Evolutionary conservation across 23 tunicate genomes (phyloP), one percentile per base, ranked within the genome.

Genomic region (Ciona savignyi): DNA sequence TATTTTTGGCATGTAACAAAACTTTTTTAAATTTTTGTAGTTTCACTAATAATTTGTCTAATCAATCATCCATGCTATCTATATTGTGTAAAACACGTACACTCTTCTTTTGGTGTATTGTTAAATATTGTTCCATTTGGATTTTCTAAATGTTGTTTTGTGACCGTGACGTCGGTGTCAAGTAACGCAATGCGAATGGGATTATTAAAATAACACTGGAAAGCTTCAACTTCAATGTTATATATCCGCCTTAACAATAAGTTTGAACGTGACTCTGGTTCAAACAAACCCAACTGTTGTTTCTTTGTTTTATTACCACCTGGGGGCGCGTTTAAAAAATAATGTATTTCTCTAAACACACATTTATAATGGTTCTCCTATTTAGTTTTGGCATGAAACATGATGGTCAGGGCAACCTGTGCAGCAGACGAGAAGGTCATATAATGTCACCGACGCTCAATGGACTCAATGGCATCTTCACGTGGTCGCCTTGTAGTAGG

Each of bases 361-460:
- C 11, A 19, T 19, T 65, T n/a, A 65, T 11, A 65, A 65, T 23
- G 15, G 19, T 73, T 73, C 2, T 24, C 24, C 24, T 79, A 29
- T 71, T 0, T 69, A 91, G 97, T 51, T 80, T 95, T 63, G 99
- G 99, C 3, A 95, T 95, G 90, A 84, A 73, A 49, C 99, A 95
- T 70, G 99, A 95, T 71, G 93, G 99, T 0, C 85, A 89, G 69
- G 82, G 96, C 1, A 95, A 89, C 79, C 33, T 35, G 26, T 95
- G 99, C 74, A 86, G 78, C 86, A 78, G 66, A 78, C 48, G 85
- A 29, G 91, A 81, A 19, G 99, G 99, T 27, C 84, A 89, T 67
- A 83, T 95, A 67, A 95, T 95, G 99, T 91, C 99, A 23, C 96
- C 99, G 21, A 89, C 90, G 23, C 78, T 95, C 34, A 84, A 89